Conservation (phyloP, 2,113 vertebrate species). For the Odocoileus virginianus region DNA sequence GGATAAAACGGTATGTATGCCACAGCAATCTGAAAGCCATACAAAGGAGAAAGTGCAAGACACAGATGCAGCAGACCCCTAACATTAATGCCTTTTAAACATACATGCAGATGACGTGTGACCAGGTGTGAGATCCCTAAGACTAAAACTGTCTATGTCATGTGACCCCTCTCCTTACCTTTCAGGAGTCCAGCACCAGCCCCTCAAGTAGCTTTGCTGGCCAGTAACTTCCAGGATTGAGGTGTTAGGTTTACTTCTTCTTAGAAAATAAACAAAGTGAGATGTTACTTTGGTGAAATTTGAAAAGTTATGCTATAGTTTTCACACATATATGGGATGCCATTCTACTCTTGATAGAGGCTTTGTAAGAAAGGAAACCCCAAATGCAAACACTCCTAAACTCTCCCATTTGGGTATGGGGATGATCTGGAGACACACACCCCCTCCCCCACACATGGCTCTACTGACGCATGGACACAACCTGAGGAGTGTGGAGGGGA, state of each 20-base stretch:
- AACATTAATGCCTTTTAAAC: not conserved
- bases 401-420: not conserved
- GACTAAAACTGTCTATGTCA: not conserved
- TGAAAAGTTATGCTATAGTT: not conserved
- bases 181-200: not conserved
- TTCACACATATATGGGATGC: too few species aligned
- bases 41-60: not conserved
- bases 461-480: accelerated
- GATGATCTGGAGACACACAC: not conserved
- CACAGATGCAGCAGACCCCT: not conserved
- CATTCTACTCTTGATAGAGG: not conserved
- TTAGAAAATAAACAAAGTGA: not conserved
- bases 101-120: not conserved
- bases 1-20: not conserved
- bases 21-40: not conserved
- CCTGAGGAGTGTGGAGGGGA: not conserved
- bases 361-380: not conserved
- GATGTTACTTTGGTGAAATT: too few species aligned
- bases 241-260: not conserved
- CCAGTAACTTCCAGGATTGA: not conserved
- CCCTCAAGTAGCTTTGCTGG: not conserved
- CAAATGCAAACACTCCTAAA: not conserved
- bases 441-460: accelerated
- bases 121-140: accelerated
- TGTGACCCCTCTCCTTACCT: not conserved